Percentiles rank a stretch among this genome's conserved stretches.
Conservation (phyloP, 2,888 invertebrate species). For the Papilio protenor region DNA sequence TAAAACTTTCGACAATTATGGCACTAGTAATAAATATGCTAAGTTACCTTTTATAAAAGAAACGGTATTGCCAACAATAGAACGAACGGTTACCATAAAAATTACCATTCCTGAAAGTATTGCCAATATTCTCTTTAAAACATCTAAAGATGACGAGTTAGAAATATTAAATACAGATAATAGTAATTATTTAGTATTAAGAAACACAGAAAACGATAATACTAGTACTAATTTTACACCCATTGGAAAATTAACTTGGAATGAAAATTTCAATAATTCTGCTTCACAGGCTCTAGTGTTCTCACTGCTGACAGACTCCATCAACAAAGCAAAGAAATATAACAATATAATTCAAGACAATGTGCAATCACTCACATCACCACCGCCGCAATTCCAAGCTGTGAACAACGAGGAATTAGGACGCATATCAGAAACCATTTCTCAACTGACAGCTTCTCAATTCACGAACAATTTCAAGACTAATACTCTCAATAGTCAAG, state of each 20-base stretch:
- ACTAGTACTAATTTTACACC: slow-evolving; percentile 64
- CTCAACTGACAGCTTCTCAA: slow-evolving; percentile 74
- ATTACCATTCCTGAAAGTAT: slow-evolving; percentile 77
- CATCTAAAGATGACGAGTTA: slow-evolving; percentile 66
- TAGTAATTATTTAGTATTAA: slow-evolving; percentile 75
- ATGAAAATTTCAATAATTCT: slow-evolving; percentile 73
- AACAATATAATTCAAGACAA: slow-evolving; percentile 70
- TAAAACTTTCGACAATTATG: slow-evolving; percentile 52
- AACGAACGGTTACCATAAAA: slow-evolving; percentile 78
- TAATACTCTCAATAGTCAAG: slow-evolving; percentile 51
- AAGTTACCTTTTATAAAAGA: slow-evolving; percentile 72
- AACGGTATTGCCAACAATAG: slow-evolving; percentile 68
- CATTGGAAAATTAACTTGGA: slow-evolving; percentile 68
- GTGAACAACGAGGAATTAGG: slow-evolving; percentile 65
- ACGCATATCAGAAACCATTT: slow-evolving; percentile 68
- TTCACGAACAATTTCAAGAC: slow-evolving; percentile 53
- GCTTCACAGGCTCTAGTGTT: slow-evolving; percentile 81
- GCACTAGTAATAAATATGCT: slow-evolving; percentile 63
- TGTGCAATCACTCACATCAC: slow-evolving; percentile 56
- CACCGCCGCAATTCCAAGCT: slow-evolving; percentile 61
- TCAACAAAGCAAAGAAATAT: slow-evolving; percentile 76
- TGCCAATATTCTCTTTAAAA: slow-evolving; percentile 72
- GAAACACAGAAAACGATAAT: slow-evolving; percentile 62
- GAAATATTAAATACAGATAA: slow-evolving; percentile 79
- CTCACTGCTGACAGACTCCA: slow-evolving; percentile 76